Percentiles rank a stretch among this genome's conserved stretches.
phyloP scores from a whole-genome alignment of 2,888 invertebrate species.

The Melolontha melolontha region DNA sequence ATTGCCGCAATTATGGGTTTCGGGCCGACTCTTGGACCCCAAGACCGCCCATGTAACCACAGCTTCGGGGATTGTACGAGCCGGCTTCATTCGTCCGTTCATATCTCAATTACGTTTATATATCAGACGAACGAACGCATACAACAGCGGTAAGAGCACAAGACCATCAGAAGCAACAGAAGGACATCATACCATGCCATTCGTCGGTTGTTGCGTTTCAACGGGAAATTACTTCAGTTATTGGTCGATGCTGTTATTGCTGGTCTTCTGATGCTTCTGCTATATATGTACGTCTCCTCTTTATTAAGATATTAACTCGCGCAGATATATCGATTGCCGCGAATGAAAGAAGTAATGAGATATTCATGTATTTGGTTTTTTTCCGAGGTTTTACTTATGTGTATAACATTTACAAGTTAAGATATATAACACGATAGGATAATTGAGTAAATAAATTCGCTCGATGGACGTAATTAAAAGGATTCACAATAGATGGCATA shows the following conservation, averaged over 20 bases:
- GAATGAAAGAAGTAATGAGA: neutral
- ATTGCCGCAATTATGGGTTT: conserved; percentile 65
- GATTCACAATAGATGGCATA: neutral
- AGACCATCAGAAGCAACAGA: no score
- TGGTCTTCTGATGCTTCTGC: neutral
- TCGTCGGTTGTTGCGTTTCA: conserved; percentile 32
- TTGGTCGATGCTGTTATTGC: conserved; percentile 33
- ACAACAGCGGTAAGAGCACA: no score
- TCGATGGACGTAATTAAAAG: neutral
- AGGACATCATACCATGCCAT: conserved; percentile 15
- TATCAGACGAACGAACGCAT: conserved; percentile 31
- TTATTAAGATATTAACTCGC: conserved; percentile 34
- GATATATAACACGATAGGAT: neutral
- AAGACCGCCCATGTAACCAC: conserved; percentile 65
- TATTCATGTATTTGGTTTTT: neutral
- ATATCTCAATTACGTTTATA: conserved; percentile 62
- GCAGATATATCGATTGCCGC: conserved; percentile 3
- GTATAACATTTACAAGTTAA: neutral
- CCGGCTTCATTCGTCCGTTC: conserved; percentile 56
- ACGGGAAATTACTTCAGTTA: conserved; percentile 28
- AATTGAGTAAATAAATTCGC: neutral
- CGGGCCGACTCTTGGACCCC: conserved; percentile 59
- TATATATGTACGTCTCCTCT: neutral
- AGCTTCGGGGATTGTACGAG: conserved; percentile 57
- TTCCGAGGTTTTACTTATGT: no score